Evolutionary conservation across 2,888 invertebrate genomes (phyloP).

Genomic region (Drosophila hamatofila): DNA sequence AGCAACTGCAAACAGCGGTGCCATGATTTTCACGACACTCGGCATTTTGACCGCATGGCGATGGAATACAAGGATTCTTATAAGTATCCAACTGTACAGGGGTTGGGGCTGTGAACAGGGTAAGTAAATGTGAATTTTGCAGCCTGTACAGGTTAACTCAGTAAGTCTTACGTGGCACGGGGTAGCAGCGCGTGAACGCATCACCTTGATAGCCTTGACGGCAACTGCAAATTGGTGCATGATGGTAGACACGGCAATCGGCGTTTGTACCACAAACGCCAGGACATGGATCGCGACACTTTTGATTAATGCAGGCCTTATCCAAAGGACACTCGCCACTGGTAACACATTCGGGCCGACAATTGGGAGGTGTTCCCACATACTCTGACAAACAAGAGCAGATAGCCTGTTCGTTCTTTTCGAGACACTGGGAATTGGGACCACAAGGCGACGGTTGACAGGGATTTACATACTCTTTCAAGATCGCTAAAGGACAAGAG

Average conservation of each 20-base stretch:
- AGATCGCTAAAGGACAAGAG: conserved; percentile 64
- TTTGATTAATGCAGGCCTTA: conserved; percentile 88
- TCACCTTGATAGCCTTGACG: conserved; percentile 89
- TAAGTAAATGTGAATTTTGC: not conserved
- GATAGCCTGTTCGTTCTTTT: conserved; percentile 87
- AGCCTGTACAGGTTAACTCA: not conserved
- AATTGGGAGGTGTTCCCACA: conserved; percentile 88
- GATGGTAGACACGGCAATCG: conserved; percentile 90
- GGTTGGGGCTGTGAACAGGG: conserved; percentile 47
- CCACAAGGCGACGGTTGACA: conserved; percentile 89
- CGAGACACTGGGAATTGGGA: conserved; percentile 88
- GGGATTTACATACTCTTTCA: conserved; percentile 86
- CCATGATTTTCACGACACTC: conserved; percentile 88
- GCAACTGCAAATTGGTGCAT: conserved; percentile 92
- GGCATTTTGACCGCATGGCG: conserved; percentile 91
- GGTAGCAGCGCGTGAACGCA: conserved; percentile 89
- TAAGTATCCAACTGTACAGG: conserved; percentile 79
- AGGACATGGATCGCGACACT: conserved; percentile 89
- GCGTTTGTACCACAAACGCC: conserved; percentile 88
- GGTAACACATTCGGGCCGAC: conserved; percentile 89
- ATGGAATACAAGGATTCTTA: conserved; percentile 89
- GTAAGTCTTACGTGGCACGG: conserved; percentile 84
- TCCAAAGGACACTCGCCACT: conserved; percentile 88
- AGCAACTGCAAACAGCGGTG: conserved; percentile 88
- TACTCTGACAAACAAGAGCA: conserved; percentile 88